Evolutionary conservation across 2,888 invertebrate genomes (phyloP), one percentile per base, ranked within the genome.

Genomic region (Parnassius smintheus): DNA sequence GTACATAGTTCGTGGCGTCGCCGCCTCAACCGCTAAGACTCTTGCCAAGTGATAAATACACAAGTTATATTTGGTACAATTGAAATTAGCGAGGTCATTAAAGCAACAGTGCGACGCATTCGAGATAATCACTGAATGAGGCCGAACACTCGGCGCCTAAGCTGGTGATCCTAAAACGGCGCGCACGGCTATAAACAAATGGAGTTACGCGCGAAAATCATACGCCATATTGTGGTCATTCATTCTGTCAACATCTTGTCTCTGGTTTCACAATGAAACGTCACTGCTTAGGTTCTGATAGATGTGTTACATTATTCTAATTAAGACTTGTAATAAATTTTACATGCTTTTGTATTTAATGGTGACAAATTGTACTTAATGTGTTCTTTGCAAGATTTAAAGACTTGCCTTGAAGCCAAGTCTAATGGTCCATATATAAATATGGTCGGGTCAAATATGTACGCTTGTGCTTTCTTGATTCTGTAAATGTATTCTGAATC

Each of bases 241-340:
- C 87, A 87, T 88, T 81, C 88, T 91, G 90, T 91, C 91, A 90
- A 86, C 91, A 86, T 88, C 87, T 88, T 88, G 89, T 91, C 89
- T 85, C 75, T 78, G 86, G 77, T 72, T 78, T 77, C 84, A 87
- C 88, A 88, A 88, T 88, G 86, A 85, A 83, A 81, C 77, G 80
- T 80, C 80, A 82, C 84, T 85, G 81, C 83, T 89, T 87, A 88
- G 82, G 85, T 83, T 83, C 80, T 88, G 88, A 89, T 87, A 76
- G 86, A 88, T 81, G 81, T 74, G 72, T 68, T 73, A 78, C 85
- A 84, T 88, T 89, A 86, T 83, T 83, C 81, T 88, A 88, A 91
- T 89, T 88, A 89, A 84, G 81, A 83, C 78, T 76, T 75, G 77
- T 86, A 87, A 88, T 91, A 90, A 89, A 88, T 84, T 85, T 79